phyloP scores from a whole-genome alignment of 2,113 vertebrate genomes.

The Tapirus terrestris region DNA sequence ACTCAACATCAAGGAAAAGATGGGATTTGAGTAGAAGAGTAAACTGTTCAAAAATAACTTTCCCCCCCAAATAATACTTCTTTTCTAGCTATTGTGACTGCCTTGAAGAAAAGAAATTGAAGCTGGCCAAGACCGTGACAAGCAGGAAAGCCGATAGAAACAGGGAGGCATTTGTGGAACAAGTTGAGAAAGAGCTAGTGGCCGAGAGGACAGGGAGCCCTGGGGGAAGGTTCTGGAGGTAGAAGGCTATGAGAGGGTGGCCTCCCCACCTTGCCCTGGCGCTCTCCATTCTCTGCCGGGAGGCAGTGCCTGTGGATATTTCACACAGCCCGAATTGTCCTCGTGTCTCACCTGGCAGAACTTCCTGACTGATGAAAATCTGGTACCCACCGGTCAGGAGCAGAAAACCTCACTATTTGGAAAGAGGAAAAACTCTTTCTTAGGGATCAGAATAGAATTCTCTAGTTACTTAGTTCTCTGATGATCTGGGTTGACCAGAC shows the following conservation, averaged over 20 bases:
- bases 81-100: background rate
- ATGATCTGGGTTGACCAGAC: background rate
- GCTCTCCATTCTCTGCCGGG: background rate
- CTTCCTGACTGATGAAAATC: background rate
- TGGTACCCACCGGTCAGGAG: background rate
- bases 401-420: background rate
- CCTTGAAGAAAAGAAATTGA: background rate
- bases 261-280: too few species aligned
- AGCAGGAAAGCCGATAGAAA: constrained; percentile 8
- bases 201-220: background rate
- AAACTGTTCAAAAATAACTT: background rate
- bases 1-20: constrained; percentile 7
- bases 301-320: background rate
- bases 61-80: background rate
- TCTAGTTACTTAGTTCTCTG: background rate
- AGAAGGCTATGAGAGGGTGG: background rate
- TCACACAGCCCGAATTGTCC: background rate
- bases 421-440: background rate
- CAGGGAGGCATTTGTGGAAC: background rate
- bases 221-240: too few species aligned
- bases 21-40: background rate
- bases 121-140: background rate
- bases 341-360: background rate
- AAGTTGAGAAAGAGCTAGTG: background rate
- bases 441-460: background rate